Conservation (phyloP, 2,113 vertebrate species). For the Oryzias javanicus region DNA sequence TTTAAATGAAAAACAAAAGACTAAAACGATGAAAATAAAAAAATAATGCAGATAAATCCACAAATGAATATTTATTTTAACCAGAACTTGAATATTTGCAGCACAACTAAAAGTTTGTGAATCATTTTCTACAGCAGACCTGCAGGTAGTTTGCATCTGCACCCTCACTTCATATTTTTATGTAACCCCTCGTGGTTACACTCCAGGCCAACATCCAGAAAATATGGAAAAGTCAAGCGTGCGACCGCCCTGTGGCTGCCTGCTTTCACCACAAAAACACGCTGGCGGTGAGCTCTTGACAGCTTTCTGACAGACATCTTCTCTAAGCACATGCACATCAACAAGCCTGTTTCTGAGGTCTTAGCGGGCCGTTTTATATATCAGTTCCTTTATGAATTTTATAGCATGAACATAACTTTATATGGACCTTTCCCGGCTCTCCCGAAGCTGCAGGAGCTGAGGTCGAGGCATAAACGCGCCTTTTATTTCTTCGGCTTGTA, state of each 20-base stretch:
- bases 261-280: constrained; percentile 54
- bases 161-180: constrained; percentile 28
- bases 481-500: constrained; percentile 27
- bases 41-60: no score
- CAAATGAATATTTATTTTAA: neutral
- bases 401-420: constrained; percentile 48
- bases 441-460: constrained; percentile 23
- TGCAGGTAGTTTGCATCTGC: constrained; percentile 5
- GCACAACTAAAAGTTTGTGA: neutral
- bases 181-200: constrained; percentile 37
- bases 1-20: no score
- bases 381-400: constrained; percentile 37
- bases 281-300: constrained; percentile 55
- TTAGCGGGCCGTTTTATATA: constrained; percentile 29
- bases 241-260: constrained; percentile 50
- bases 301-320: constrained; percentile 44
- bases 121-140: neutral
- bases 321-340: constrained; percentile 32
- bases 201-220: constrained; percentile 37
- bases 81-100: constrained; percentile 22
- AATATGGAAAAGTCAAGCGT: constrained; percentile 57
- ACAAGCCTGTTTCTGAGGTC: constrained; percentile 9
- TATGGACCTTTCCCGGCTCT: constrained; percentile 21
- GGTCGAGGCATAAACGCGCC: constrained; percentile 31
- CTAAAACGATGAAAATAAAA: no score